Evolutionary conservation across 2,113 vertebrate species (phyloP).

Genomic region (Myrmophylax atrothorax): DNA sequence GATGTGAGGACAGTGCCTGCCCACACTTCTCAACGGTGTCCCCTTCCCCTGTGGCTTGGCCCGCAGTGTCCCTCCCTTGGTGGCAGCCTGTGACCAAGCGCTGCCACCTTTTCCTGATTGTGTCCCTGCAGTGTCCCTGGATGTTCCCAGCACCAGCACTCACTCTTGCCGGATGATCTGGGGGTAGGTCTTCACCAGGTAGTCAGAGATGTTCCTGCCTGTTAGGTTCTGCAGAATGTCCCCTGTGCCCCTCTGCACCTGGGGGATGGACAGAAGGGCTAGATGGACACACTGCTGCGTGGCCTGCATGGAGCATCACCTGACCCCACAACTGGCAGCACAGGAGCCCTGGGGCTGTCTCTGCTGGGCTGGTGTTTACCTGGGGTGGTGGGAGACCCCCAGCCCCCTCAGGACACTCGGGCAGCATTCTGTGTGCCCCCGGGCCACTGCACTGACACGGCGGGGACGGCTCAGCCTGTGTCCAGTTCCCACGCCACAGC

Average conservation of each 20-base stretch:
- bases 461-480: conserved; percentile 66
- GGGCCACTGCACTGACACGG: conserved; percentile 83
- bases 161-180: conserved; percentile 88
- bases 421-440: conserved; percentile 80
- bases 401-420: conserved; percentile 80
- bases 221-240: conserved; percentile 89
- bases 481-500: conserved; percentile 81
- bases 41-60: neutral
- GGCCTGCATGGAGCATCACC: rapidly evolving
- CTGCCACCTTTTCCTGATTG: too few species aligned
- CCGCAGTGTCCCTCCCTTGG: rapidly evolving
- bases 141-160: neutral
- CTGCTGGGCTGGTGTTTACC: conserved; percentile 36
- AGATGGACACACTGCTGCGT: rapidly evolving
- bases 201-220: conserved; percentile 88
- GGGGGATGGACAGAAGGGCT: rapidly evolving
- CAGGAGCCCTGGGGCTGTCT: rapidly evolving
- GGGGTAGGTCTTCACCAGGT: conserved; percentile 92
- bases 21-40: neutral
- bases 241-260: conserved; percentile 38
- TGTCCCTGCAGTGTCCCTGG: neutral
- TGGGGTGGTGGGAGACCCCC: conserved; percentile 86
- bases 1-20: rapidly evolving
- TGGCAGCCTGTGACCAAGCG: neutral
- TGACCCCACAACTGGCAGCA: neutral